phyloP scores from a whole-genome alignment of 2,888 invertebrate genomes.

The Cataglyphis albicans region DNA sequence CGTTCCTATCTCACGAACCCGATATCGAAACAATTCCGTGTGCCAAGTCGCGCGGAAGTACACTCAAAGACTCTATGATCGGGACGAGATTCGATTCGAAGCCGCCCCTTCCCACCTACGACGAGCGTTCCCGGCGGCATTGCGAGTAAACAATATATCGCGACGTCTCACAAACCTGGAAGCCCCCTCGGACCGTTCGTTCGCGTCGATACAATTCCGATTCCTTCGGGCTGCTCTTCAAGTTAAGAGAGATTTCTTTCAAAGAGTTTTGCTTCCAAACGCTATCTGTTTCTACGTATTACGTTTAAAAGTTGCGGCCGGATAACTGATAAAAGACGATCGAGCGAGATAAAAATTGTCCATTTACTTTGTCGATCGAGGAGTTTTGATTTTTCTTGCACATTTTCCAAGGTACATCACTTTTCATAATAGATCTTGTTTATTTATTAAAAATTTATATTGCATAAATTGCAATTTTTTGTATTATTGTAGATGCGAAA shows the following conservation, averaged over 20 bases:
- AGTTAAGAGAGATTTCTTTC: slow-evolving; percentile 28
- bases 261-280: slow-evolving; percentile 15
- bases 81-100: slow-evolving; percentile 57
- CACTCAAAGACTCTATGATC: slow-evolving; percentile 75
- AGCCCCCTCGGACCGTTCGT: slow-evolving; percentile 32
- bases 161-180: slow-evolving; percentile 38
- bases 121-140: slow-evolving; percentile 48
- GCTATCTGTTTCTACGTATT: slow-evolving; percentile 5
- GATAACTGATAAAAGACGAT: not conserved
- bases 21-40: slow-evolving; percentile 71
- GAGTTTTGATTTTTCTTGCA: not conserved
- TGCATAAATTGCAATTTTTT: not conserved
- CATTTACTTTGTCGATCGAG: not conserved
- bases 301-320: slow-evolving; percentile 4
- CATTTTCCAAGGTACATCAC: not conserved
- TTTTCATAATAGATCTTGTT: not conserved
- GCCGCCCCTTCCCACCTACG: slow-evolving; percentile 29
- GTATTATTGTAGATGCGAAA: not conserved
- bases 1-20: slow-evolving; percentile 57
- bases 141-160: slow-evolving; percentile 55
- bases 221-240: slow-evolving; percentile 23
- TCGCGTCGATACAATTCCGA: slow-evolving; percentile 38
- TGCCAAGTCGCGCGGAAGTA: slow-evolving; percentile 71
- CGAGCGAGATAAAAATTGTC: slow-evolving; percentile 6
- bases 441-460: not conserved